Evolutionary conservation across 2,888 invertebrate species (phyloP).

Genomic region (Phalera bucephala): DNA sequence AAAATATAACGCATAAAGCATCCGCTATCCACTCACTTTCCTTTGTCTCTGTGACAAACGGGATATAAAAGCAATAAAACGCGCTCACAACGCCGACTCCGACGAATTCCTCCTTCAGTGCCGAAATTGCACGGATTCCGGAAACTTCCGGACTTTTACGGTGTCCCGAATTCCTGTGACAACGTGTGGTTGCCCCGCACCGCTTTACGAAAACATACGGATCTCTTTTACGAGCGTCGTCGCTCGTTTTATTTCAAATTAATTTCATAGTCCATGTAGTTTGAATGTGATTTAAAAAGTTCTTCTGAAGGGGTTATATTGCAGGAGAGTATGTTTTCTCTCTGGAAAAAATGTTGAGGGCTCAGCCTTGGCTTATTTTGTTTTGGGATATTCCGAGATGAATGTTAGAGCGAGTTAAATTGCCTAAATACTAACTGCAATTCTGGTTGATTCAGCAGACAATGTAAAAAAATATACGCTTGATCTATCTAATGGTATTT

Average conservation of each 20-base stretch:
- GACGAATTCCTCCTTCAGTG: constrained; percentile 47
- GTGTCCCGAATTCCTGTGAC: constrained; percentile 54
- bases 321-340: no score
- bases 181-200: constrained; percentile 47
- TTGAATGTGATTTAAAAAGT: no score
- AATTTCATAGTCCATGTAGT: not conserved
- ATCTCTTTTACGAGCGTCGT: constrained; percentile 22
- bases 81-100: constrained; percentile 42
- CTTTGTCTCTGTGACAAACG: constrained; percentile 43
- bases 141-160: constrained; percentile 62
- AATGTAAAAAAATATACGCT: no score
- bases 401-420: no score
- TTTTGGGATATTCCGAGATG: no score
- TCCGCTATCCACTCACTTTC: constrained; percentile 27
- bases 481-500: no score
- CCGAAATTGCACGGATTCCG: constrained; percentile 59
- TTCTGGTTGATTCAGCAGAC: no score
- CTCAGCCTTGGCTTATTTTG: no score
- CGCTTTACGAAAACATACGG: constrained; percentile 30
- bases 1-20: no score
- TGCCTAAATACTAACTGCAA: no score
- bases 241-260: constrained; percentile 25
- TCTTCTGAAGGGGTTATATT: no score
- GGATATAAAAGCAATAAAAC: constrained; percentile 65
- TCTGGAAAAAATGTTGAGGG: no score